Conservation (phyloP, 2,113 vertebrate genomes). For the Lycocorax pyrrhopterus region DNA sequence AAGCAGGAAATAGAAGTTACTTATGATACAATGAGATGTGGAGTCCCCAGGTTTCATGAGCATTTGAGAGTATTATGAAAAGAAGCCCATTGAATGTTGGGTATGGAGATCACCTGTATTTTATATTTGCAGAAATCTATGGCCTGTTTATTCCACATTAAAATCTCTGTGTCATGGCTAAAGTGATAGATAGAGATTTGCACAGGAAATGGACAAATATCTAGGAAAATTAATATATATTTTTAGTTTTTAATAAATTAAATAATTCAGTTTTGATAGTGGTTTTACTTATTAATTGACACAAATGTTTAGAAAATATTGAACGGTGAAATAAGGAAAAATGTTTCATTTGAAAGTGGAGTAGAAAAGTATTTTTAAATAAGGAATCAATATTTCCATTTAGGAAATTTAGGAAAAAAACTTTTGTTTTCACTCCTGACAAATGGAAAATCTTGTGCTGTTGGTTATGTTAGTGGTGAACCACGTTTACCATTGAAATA, state of each 20-base stretch:
- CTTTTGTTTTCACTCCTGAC: not conserved
- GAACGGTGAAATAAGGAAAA: not conserved
- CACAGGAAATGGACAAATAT: not conserved
- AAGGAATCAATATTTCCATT: not conserved
- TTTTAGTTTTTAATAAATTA: not conserved
- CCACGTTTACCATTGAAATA: not conserved
- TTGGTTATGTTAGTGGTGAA: not conserved
- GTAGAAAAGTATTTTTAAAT: not conserved
- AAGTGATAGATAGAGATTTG: not conserved
- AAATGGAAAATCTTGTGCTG: not conserved
- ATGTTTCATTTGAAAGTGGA: not conserved
- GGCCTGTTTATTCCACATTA: not conserved
- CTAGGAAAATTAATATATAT: not conserved
- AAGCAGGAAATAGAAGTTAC: not conserved
- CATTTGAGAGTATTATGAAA: not conserved
- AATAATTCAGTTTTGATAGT: not conserved
- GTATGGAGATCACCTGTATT: not conserved
- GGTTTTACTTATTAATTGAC: not conserved
- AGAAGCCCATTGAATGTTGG: not conserved
- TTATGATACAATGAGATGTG: not conserved
- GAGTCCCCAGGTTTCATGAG: not conserved
- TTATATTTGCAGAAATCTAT: not conserved
- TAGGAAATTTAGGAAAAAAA: not conserved
- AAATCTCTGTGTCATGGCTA: not conserved
- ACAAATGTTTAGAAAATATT: not conserved